These are phyloP conservation scores for Hesperia comma DNA, from an alignment of 2,888 invertebrate species.

Conservation along the genomic window DNA sequence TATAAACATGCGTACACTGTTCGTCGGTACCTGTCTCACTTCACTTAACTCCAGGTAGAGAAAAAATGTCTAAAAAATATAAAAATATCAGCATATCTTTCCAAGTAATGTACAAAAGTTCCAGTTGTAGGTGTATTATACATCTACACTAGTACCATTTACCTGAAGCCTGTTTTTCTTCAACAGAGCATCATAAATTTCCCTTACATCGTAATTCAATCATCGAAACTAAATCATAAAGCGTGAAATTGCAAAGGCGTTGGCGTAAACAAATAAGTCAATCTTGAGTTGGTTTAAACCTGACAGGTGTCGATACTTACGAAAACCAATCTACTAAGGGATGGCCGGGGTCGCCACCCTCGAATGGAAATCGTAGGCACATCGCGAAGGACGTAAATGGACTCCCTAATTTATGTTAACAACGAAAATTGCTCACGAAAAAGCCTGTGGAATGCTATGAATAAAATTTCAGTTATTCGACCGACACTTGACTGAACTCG, in stretches of 20 bases:
- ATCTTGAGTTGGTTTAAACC: slow-evolving; percentile 11
- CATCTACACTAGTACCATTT: too few relatives aligned
- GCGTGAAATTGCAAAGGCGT: neutral
- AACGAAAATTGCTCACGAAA: slow-evolving; percentile 62
- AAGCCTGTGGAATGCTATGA: slow-evolving; percentile 57
- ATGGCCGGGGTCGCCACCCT: slow-evolving; percentile 1
- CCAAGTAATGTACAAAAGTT: too few relatives aligned
- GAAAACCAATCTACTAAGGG: slow-evolving; percentile 30
- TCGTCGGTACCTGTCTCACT: too few relatives aligned
- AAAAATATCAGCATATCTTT: too few relatives aligned
- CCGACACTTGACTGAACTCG: slow-evolving; percentile 46
- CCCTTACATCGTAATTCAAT: neutral
- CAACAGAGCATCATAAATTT: neutral
- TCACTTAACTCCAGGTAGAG: too few relatives aligned
- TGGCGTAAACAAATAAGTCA: slow-evolving; percentile 16
- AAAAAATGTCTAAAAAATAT: too few relatives aligned
- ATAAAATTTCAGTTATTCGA: slow-evolving; percentile 63
- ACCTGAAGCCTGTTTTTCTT: too few relatives aligned
- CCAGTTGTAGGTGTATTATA: too few relatives aligned
- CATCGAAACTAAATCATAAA: neutral
- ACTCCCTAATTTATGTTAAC: slow-evolving; percentile 51
- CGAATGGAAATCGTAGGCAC: slow-evolving; percentile 30
- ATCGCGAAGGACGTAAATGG: slow-evolving; percentile 44
- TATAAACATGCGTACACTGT: too few relatives aligned
- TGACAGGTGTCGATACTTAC: slow-evolving; percentile 28